Conservation (phyloP, 2,888 invertebrate genomes). For the Agrochola lota region DNA sequence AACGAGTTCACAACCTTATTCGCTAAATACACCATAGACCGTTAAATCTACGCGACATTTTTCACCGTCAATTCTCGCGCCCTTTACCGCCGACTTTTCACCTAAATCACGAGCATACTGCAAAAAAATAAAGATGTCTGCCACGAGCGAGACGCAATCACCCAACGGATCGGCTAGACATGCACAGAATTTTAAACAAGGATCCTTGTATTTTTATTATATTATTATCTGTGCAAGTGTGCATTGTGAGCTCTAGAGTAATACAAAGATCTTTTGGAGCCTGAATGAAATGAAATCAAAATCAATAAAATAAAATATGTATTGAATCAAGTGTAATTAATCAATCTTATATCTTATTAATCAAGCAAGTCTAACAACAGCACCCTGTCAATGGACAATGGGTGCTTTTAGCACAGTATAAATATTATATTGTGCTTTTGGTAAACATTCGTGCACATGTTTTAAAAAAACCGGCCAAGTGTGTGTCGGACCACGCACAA, state of each 20-base stretch:
- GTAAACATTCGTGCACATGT: neutral
- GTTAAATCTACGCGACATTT: constrained; percentile 31
- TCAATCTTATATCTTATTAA: too few relatives aligned
- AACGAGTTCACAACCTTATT: neutral
- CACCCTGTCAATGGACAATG: too few relatives aligned
- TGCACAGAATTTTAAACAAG: constrained; percentile 80
- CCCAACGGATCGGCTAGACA: constrained; percentile 79
- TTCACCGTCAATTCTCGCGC: constrained; percentile 48
- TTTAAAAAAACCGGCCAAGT: neutral
- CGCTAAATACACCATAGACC: neutral
- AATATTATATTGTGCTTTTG: too few relatives aligned
- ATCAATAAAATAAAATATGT: too few relatives aligned
- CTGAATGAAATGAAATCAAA: neutral
- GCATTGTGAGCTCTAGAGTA: constrained; percentile 37
- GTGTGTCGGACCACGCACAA: too few relatives aligned
- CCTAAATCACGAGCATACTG: constrained; percentile 63
- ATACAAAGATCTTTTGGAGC: neutral
- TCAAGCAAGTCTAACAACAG: too few relatives aligned
- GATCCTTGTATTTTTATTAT: constrained; percentile 71
- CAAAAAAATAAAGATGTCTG: constrained; percentile 68
- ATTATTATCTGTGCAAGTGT: constrained; percentile 47
- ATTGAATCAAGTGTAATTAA: too few relatives aligned
- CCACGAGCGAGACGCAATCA: constrained; percentile 77
- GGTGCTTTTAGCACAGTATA: too few relatives aligned
- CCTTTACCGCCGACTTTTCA: constrained; percentile 58